phyloP scores from a whole-genome alignment of 2,113 vertebrate genomes.

The Connochaetes taurinus region DNA sequence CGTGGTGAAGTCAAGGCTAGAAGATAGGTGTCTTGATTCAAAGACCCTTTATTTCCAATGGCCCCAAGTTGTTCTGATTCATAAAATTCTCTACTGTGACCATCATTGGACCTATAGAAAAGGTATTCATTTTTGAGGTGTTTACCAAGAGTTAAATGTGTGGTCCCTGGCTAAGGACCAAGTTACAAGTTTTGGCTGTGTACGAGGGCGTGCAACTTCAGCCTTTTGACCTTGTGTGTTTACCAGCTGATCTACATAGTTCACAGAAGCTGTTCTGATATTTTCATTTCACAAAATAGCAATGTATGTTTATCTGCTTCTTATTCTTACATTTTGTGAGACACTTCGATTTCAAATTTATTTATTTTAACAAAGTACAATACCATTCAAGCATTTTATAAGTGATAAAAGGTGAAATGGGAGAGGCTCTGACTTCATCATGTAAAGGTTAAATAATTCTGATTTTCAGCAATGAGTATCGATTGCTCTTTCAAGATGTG shows the following conservation, averaged over 20 bases:
- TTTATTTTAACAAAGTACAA: not conserved
- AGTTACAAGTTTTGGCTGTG: not conserved
- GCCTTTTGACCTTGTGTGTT: not conserved
- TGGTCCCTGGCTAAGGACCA: not conserved
- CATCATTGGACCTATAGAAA: not conserved
- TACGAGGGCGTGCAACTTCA: not conserved
- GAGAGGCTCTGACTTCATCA: not conserved
- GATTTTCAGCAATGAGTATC: slow-evolving; percentile 34
- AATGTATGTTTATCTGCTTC: not conserved
- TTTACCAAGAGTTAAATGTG: not conserved
- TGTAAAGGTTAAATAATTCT: slow-evolving; percentile 60
- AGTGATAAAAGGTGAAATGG: slow-evolving; percentile 1
- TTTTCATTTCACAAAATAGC: not conserved
- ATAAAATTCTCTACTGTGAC: not conserved
- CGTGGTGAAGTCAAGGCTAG: not conserved
- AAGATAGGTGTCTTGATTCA: not conserved
- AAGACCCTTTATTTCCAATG: not conserved
- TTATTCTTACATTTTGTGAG: slow-evolving; percentile 7
- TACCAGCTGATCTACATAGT: not conserved
- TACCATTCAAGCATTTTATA: not conserved
- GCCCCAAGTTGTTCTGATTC: not conserved
- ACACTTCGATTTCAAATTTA: not conserved
- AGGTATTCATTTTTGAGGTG: not conserved
- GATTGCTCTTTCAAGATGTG: slow-evolving; percentile 20
- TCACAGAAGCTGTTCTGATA: not conserved